phyloP scores from a whole-genome alignment of 2,797 vertebrate species.

The Phoxinus dragarum region DNA sequence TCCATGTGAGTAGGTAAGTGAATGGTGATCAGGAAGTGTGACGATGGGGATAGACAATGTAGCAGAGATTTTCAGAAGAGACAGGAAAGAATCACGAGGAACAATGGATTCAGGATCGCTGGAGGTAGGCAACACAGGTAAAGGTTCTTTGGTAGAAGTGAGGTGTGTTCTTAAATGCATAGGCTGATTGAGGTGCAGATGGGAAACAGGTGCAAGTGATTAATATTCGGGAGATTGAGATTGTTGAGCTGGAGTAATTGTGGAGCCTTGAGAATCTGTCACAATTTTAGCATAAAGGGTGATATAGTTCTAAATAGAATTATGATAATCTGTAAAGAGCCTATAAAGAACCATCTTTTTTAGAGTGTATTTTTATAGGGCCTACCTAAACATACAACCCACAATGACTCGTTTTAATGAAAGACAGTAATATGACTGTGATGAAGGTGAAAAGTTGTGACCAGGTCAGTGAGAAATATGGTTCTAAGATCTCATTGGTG shows the following conservation, averaged over 20 bases:
- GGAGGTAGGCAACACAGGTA: no score
- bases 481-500: conserved; percentile 2
- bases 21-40: no score
- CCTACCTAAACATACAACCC: background rate
- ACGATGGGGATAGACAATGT: no score
- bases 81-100: background rate
- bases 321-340: background rate
- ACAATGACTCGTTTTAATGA: background rate
- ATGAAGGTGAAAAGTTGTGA: conserved; percentile 19
- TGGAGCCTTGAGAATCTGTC: no score
- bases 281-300: no score
- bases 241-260: no score
- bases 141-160: no score
- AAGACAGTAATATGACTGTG: background rate
- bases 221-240: no score
- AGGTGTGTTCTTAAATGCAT: no score
- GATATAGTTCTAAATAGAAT: background rate
- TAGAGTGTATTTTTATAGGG: background rate
- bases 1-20: background rate
- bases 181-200: no score
- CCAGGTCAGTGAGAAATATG: conserved; percentile 10
- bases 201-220: no score
- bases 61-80: background rate
- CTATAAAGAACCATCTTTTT: background rate
- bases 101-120: no score